Conservation (phyloP, 2,797 vertebrate genomes). For the Gymnothorax reevesii region DNA sequence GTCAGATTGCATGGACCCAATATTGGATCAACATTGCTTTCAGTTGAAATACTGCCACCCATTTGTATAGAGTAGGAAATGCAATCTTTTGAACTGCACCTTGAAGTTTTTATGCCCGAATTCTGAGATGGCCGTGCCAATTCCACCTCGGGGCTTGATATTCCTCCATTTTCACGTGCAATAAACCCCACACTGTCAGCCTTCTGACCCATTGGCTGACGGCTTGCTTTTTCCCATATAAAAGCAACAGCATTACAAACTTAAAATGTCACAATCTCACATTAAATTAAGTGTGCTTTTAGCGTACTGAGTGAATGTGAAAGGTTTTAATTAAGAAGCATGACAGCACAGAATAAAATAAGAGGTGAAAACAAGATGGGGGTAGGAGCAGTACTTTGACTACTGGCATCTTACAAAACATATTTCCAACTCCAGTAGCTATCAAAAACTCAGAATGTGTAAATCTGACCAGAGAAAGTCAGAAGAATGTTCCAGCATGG, state of each 20-base stretch:
- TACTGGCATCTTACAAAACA: conserved; percentile 1
- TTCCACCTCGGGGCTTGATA: background rate
- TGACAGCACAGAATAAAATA: background rate
- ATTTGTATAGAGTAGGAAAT: no score
- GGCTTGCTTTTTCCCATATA: background rate
- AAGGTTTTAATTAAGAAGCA: background rate
- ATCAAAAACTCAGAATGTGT: conserved; percentile 60
- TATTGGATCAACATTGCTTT: no score
- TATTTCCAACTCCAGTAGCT: conserved; percentile 20
- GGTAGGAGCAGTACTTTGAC: conserved; percentile 6
- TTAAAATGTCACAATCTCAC: background rate
- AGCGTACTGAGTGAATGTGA: background rate
- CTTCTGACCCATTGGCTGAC: background rate
- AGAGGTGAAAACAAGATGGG: background rate
- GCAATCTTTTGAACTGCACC: no score
- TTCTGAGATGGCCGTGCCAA: background rate
- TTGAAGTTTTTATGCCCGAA: no score
- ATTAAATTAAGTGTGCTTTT: conserved; percentile 2
- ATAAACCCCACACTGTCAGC: background rate
- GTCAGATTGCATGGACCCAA: no score
- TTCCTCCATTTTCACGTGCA: background rate
- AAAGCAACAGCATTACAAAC: background rate
- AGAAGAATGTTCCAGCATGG: conserved; percentile 49
- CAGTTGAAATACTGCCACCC: no score
- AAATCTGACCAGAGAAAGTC: conserved; percentile 63